Base-by-base conservation (phyloP, 2,888 invertebrate genomes). In the Prosapia bicincta region DNA sequence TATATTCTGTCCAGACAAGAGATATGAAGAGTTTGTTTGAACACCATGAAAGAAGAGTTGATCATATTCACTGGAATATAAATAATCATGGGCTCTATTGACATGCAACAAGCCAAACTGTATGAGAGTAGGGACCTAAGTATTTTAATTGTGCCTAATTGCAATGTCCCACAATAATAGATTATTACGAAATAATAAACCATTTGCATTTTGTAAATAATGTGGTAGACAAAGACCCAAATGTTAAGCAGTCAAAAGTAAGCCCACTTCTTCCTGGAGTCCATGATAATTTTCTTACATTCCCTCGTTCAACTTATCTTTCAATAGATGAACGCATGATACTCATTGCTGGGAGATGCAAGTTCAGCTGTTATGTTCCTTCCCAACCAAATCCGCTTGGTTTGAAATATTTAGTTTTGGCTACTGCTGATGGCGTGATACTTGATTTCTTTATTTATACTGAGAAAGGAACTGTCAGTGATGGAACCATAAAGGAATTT, bases 281-380 rank as follows among this genome's bases (percentile, higher is more conserved):
- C 10, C 24, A 26, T 10, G 54, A 71, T 65, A 65, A 10, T 9
- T 71, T 65, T 54, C 24, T 54, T 24, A 25, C 24, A 54, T 71
- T 71, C 15, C 71, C 54, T 24, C 25, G 66, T 15, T 65, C 71
- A n/a, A 66, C 25, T 24, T 66, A 71, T 54, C 65, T 71, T n/a
- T 24, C 71, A n/a, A 28, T 71, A n/a, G 71, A 71, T 71, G 71
- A 71, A 20, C 71, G 65, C 15, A 71, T 71, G 26, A 71, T 71
- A 25, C 71, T 54, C 10, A 43, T 71, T 71, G 38, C 71, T 13
- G 71, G 54, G 1, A 71, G 54, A 26, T 71, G 71, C 24, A 10
- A 13, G 25, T 43, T 38, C 23, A 20, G n/a, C n/a, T n/a, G n/a
- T n/a, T n/a, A n/a, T n/a, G n/a, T n/a, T n/a, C n/a, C n/a, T n/a